Evolutionary conservation across 2,113 vertebrate species (phyloP).

Genomic region (Sporophila hypoxantha): DNA sequence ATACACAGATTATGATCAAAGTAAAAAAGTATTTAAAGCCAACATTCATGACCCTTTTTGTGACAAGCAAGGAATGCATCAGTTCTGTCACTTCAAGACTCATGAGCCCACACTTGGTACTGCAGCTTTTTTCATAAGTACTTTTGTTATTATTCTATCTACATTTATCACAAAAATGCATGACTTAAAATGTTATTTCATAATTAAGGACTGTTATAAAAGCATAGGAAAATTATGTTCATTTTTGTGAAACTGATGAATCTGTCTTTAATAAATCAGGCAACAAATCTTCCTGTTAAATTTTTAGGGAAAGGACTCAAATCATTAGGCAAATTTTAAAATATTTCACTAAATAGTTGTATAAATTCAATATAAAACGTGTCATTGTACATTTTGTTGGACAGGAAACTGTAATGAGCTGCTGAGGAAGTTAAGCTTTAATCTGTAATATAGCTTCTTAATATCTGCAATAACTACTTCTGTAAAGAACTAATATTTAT

Average conservation of each 20-base stretch:
- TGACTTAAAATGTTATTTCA: neutral
- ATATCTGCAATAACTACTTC: neutral
- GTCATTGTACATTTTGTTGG: neutral
- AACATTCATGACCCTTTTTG: neutral
- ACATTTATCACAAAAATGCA: neutral
- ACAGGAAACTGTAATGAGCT: neutral
- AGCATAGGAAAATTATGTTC: neutral
- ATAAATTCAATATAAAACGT: neutral
- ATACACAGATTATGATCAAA: neutral
- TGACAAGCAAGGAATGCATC: neutral
- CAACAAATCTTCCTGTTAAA: neutral
- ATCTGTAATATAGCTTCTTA: neutral
- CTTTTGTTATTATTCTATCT: neutral
- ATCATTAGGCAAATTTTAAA: neutral
- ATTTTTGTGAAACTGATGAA: neutral
- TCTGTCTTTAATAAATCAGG: neutral
- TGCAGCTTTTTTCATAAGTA: neutral
- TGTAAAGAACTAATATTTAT: too few species aligned
- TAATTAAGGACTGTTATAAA: neutral
- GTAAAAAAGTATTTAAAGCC: neutral
- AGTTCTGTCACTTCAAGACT: neutral
- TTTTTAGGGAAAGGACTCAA: neutral
- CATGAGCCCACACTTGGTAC: neutral
- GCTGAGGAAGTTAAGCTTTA: neutral
- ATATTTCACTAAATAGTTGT: neutral